Conservation (phyloP, 2,888 invertebrate genomes). For the Panzeria rudis region DNA sequence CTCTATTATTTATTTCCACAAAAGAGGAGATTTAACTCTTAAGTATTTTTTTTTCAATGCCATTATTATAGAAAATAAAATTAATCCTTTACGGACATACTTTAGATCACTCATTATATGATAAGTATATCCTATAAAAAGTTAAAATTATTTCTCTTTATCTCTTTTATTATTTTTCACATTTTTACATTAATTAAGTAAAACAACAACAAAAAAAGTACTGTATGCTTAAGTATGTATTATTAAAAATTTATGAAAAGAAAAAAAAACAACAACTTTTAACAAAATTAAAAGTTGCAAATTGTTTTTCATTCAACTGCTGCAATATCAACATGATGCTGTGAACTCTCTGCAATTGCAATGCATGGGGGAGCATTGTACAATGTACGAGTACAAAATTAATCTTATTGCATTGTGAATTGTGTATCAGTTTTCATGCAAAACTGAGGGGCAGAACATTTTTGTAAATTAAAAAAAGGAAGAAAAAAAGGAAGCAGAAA, state of each 20-base stretch:
- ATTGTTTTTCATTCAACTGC: conserved; percentile 54
- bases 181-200: conserved; percentile 29
- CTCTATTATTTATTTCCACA: conserved; percentile 46
- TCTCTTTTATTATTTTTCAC: neutral
- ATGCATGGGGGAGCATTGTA: conserved; percentile 56
- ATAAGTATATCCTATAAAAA: neutral
- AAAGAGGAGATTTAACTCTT: conserved; percentile 43
- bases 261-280: conserved; percentile 22
- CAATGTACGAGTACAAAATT: conserved; percentile 36
- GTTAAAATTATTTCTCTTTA: neutral
- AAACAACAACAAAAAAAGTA: conserved; percentile 1
- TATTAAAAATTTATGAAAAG: conserved; percentile 18
- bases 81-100: conserved; percentile 28
- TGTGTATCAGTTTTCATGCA: conserved; percentile 36
- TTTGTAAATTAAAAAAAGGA: conserved; percentile 26
- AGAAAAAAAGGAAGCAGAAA: neutral
- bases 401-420: conserved; percentile 59
- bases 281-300: conserved; percentile 60
- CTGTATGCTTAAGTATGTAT: neutral
- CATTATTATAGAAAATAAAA: conserved; percentile 31
- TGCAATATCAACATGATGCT: conserved; percentile 31
- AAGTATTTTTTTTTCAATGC: conserved; percentile 19
- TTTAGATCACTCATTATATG: neutral
- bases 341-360: conserved; percentile 15
- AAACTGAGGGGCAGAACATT: conserved; percentile 11